Conservation (phyloP, 2,113 vertebrate species). For the Saimiri boliviensis region DNA sequence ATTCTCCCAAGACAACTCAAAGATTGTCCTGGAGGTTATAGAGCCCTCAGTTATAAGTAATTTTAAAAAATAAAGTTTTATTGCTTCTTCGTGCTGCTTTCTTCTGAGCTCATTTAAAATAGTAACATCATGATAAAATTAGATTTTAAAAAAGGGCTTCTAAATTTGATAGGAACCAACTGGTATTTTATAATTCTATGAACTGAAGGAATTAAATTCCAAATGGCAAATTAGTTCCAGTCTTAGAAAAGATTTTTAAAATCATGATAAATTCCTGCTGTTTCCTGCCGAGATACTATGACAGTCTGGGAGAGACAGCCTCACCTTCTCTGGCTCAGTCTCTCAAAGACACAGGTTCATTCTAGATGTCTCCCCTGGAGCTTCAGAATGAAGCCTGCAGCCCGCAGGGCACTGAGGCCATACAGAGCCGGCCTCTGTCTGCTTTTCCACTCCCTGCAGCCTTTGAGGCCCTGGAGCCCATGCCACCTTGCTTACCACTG, state of each 20-base stretch:
- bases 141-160: constrained; percentile 3
- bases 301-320: neutral
- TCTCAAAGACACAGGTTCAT: neutral
- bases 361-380: neutral
- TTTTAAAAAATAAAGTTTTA: neutral
- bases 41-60: neutral
- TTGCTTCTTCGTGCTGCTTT: neutral
- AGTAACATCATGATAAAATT: neutral
- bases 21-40: neutral
- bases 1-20: neutral
- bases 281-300: neutral
- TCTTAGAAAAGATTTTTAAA: neutral
- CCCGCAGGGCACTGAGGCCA: neutral
- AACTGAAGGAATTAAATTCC: constrained; percentile 30
- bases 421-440: neutral
- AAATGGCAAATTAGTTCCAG: neutral
- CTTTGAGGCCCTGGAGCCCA: neutral
- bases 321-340: rapidly evolving
- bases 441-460: no score
- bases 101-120: neutral
- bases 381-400: neutral
- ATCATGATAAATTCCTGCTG: neutral
- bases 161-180: constrained; percentile 20
- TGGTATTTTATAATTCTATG: neutral
- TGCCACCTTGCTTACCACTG: neutral